These are phyloP conservation scores for Sebastes wilsoni DNA, from an alignment of 2,797 vertebrate genomes.

Conservation along the genomic window DNA sequence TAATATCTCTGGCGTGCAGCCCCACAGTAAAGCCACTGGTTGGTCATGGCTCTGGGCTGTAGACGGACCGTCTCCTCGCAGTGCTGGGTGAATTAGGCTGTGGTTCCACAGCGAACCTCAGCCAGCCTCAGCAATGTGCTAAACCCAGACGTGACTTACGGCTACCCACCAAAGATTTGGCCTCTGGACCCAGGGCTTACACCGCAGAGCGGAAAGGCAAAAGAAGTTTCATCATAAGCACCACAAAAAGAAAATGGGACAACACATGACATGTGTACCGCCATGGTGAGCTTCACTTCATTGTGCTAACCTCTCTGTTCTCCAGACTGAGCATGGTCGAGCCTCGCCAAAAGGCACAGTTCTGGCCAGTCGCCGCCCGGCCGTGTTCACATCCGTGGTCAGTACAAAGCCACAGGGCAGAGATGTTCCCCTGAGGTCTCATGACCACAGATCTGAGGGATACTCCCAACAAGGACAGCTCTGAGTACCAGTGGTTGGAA, in stretches of 20 bases:
- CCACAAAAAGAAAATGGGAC: constrained; percentile 58
- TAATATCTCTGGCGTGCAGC: constrained; percentile 69
- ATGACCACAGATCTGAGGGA: constrained; percentile 62
- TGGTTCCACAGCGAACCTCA: constrained; percentile 76
- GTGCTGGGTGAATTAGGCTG: constrained; percentile 77
- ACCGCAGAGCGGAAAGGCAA: constrained; percentile 63
- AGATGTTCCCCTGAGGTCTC: constrained; percentile 69
- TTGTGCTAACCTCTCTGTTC: constrained; percentile 34
- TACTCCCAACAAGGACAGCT: constrained; percentile 63
- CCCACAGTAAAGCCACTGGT: constrained; percentile 73
- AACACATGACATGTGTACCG: constrained; percentile 48
- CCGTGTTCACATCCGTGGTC: constrained; percentile 44
- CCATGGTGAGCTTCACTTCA: constrained; percentile 43
- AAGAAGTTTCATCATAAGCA: constrained; percentile 56
- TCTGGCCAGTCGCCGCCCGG: constrained; percentile 45
- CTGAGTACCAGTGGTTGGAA: constrained; percentile 60
- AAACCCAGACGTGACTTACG: constrained; percentile 81
- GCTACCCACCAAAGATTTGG: constrained; percentile 75
- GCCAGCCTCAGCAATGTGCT: constrained; percentile 79
- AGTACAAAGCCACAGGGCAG: constrained; percentile 57
- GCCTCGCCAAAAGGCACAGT: constrained; percentile 45
- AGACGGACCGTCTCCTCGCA: constrained; percentile 80
- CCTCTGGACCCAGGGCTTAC: constrained; percentile 57
- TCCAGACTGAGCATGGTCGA: constrained; percentile 20
- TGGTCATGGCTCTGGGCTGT: constrained; percentile 78